These are phyloP conservation scores for Jaculus jaculus DNA, from an alignment of 2,113 vertebrate species.

Conservation along the genomic window DNA sequence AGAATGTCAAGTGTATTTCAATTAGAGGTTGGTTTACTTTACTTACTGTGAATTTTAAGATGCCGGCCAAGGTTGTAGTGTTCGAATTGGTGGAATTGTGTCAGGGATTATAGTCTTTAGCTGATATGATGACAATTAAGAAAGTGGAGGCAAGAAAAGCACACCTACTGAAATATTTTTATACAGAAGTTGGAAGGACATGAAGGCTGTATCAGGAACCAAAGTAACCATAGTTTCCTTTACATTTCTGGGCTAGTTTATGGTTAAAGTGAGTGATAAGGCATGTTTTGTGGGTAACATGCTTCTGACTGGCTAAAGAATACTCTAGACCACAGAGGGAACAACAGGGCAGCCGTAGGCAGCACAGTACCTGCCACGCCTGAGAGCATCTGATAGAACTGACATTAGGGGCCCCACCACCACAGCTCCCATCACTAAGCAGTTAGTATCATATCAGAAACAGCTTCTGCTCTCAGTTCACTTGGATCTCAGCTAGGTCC, in stretches of 20 bases:
- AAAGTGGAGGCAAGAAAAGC: conserved; percentile 52
- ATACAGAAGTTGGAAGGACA: conserved; percentile 21
- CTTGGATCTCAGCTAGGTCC: neutral
- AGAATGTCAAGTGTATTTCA: conserved; percentile 75
- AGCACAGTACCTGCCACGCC: neutral
- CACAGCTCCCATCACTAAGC: neutral
- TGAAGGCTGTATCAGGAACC: conserved; percentile 39
- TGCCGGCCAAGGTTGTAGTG: conserved; percentile 63
- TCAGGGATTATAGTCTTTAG: conserved; percentile 69
- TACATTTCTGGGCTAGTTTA: conserved; percentile 56
- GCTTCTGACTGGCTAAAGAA: conserved; percentile 33
- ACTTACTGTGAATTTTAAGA: conserved; percentile 65
- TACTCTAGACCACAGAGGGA: neutral
- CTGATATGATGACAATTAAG: conserved; percentile 57
- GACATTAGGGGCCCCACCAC: neutral
- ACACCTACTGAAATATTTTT: conserved; percentile 56
- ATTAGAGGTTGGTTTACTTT: conserved; percentile 71
- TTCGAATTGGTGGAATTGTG: conserved; percentile 58
- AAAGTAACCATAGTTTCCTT: conserved; percentile 57
- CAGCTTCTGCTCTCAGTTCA: neutral
- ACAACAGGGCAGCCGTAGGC: neutral
- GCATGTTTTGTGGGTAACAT: conserved; percentile 55
- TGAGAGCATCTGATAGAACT: neutral
- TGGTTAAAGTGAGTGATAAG: conserved; percentile 30
- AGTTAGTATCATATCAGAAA: neutral